Conservation (phyloP, 92 coral and sea anemone genomes). For the Porites lobata region DNA sequence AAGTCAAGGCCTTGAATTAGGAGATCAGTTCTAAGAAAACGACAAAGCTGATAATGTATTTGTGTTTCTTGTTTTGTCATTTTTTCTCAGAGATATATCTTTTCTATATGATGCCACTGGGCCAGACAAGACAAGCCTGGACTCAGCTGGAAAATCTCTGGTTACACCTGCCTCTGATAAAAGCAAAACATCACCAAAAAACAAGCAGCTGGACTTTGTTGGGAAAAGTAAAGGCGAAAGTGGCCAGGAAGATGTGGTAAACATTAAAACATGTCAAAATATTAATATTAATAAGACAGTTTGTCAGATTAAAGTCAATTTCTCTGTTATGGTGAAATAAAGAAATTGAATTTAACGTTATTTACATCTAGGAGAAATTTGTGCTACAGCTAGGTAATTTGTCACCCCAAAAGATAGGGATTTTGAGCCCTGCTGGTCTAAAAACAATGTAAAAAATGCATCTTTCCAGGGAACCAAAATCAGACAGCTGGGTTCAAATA, state of each 20-base stretch:
- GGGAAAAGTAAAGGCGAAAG: slow-evolving; percentile 26
- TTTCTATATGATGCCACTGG: slow-evolving; percentile 92
- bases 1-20: too few species aligned
- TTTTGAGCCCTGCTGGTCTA: too few species aligned
- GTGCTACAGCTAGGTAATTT: too few species aligned
- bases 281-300: not conserved
- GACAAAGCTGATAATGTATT: too few species aligned
- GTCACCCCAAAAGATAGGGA: too few species aligned
- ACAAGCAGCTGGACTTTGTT: slow-evolving; percentile 33
- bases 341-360: not conserved
- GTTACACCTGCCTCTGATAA: slow-evolving; percentile 27
- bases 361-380: too few species aligned
- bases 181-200: slow-evolving; percentile 44
- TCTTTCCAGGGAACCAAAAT: too few species aligned
- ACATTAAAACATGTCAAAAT: not conserved
- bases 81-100: slow-evolving; percentile 87
- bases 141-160: slow-evolving; percentile 44
- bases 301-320: not conserved
- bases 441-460: too few species aligned
- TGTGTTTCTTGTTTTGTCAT: not conserved
- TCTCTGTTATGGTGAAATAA: not conserved
- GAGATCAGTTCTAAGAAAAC: too few species aligned
- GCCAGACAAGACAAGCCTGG: slow-evolving; percentile 41
- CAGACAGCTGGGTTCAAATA: too few species aligned
- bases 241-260: slow-evolving; percentile 20